Evolutionary conservation across 2,888 invertebrate species (phyloP), one percentile per base, ranked within the genome.

Genomic region (Marasmarcha lunaedactyla): DNA sequence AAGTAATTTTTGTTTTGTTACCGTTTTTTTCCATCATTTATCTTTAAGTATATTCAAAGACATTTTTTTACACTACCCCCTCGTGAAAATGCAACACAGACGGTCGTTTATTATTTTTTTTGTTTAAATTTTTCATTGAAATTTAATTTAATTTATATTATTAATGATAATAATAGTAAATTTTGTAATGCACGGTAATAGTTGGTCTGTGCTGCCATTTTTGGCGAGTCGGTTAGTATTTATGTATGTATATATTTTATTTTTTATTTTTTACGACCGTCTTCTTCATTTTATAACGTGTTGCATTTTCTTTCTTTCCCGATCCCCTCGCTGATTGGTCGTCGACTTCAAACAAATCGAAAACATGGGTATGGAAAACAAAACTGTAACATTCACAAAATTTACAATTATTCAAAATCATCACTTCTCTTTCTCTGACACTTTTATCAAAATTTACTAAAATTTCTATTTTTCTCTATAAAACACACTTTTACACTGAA

Each of bases 61-160:
- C 14, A 13, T 34, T 11, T 34, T 30, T 34, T 14, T 34, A 5
- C 14, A 14, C 12, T 47, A 55, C 64, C 62, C 64, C 62, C 47
- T 59, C 63, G 71, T 69, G 81, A 78, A 81, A 83, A 81, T 83
- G 81, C 81, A 83, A 83, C 81, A 83, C 70, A 83, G 81, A 83
- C 81, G 81, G 81, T 78, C 74, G 72, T 59, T 52, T 54, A 46
- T 53, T 44, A n/a, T 42, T 45, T 46, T 44, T 39, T 38, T 35
- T 43, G 27, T 40, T 42, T 47, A 30, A 7, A 7, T 43, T 38
- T 42, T 42, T 37, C 40, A 40, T 26, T 43, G 40, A 41, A 44
- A 50, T 48, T 42, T 54, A 45, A 43, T 33, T 37, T 43, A 44
- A 35, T 37, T 41, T 46, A 46, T 47, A 46, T 42, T 44, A 49